Evolutionary conservation across 1,140 invertebrate species (phyloP), one percentile per base, ranked within the genome.

Genomic region (Drosophila aff.): DNA sequence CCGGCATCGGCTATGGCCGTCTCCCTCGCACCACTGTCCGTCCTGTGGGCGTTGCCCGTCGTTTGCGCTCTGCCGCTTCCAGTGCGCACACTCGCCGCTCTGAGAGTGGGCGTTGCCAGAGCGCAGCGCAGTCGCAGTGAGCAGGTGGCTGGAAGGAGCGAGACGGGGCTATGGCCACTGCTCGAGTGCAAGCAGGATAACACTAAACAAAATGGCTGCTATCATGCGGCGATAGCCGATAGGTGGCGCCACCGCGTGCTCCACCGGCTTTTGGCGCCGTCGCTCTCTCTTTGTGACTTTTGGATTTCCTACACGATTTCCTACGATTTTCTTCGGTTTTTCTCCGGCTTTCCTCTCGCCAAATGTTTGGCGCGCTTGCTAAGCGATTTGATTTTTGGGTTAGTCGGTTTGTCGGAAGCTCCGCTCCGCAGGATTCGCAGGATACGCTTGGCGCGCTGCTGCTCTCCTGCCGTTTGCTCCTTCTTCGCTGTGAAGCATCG

Each of bases 121-220:
- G 61, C 62, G 63, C 73, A 69, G 49, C 87, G 86, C 82, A 80
- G 76, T 18, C 79, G 87, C 82, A 62, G 44, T 79, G 61, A 46
- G 63, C 73, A 86, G 71, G 82, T 78, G 75, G 73, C 91, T 92
- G 90, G 90, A 92, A 92, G 21, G 80, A 83, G 62, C 33, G 68
- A 60, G 75, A 60, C 9, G 21, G 50, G 16, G 57, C 47, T 79
- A 90, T 89, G 21, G 13, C 44, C 1, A 0, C 0, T 1, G 1
- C 31, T 2, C 21, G 16, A 8, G 28, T 13, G 53, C 16, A 40
- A 92, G 66, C 33, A 80, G 61, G 84, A 84, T 38, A 44, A 55
- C 49, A 62, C 66, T 72, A 92, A 92, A 92, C 91, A 92, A 92
- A 92, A 92, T 92, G 91, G 91, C 91, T 92, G 91, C 85, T 92